These are phyloP conservation scores for Chrysotoxum bicinctum DNA, from an alignment of 2,888 invertebrate species.

Conservation along the genomic window DNA sequence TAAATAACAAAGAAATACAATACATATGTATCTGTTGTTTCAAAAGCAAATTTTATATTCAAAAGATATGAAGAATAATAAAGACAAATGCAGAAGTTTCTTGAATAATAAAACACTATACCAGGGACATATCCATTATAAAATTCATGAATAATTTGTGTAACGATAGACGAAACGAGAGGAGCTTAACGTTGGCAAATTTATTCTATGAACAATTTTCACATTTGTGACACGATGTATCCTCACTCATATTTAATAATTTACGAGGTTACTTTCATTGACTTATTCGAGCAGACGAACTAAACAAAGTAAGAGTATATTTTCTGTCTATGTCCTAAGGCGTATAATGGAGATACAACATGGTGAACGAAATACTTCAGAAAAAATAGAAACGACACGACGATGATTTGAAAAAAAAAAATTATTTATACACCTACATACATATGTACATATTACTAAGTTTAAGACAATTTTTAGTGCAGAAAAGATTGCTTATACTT, in stretches of 20 bases:
- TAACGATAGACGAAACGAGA: not conserved
- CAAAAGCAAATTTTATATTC: no score
- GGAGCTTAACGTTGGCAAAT: conserved; percentile 9
- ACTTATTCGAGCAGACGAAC: conserved; percentile 25
- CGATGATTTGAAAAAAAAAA: not conserved
- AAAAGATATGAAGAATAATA: not conserved
- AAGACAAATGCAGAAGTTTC: not conserved
- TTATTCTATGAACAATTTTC: conserved; percentile 30
- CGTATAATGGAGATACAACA: not conserved
- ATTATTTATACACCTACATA: not conserved
- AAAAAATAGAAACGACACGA: not conserved
- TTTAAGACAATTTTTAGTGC: no score
- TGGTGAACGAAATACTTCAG: not conserved
- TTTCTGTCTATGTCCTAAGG: conserved; percentile 14
- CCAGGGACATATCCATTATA: conserved; percentile 27
- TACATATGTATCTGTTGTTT: no score
- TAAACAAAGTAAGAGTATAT: not conserved
- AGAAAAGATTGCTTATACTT: no score
- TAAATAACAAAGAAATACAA: no score
- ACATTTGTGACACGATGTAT: conserved; percentile 28
- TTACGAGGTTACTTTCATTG: conserved; percentile 40
- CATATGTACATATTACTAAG: no score
- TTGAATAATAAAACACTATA: conserved; percentile 14
- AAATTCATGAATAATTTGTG: conserved; percentile 27
- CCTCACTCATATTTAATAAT: conserved; percentile 31